phyloP scores from a whole-genome alignment of 2,888 invertebrate genomes.

The Phania funesta region DNA sequence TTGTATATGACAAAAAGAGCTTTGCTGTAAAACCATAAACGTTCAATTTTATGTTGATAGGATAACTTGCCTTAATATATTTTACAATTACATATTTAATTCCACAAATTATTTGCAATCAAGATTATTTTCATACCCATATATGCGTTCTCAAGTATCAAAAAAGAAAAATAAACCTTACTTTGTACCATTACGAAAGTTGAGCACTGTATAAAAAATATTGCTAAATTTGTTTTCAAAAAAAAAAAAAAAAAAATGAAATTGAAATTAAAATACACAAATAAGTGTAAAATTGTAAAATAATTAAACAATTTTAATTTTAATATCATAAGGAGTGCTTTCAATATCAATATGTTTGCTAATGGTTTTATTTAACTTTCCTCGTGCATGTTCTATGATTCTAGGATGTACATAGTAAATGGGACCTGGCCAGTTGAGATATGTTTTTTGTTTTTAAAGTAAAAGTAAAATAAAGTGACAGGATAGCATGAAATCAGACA shows the following conservation, averaged over 20 bases:
- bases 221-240: not conserved
- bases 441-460: conserved; percentile 44
- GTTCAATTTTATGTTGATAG: no score
- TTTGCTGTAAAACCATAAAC: no score
- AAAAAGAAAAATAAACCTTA: not conserved
- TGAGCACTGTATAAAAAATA: conserved; percentile 14
- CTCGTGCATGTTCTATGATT: conserved; percentile 78
- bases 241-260: not conserved
- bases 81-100: no score
- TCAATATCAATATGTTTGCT: conserved; percentile 76
- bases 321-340: conserved; percentile 79
- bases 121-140: no score
- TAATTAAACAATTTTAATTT: conserved; percentile 80
- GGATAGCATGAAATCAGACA: conserved; percentile 62
- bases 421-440: conserved; percentile 71
- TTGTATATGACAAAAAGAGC: no score
- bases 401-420: conserved; percentile 77
- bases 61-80: no score
- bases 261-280: not conserved
- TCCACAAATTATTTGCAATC: no score
- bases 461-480: conserved; percentile 60
- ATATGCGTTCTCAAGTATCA: no score
- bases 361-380: conserved; percentile 75
- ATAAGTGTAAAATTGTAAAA: conserved; percentile 13
- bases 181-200: not conserved